These are phyloP conservation scores for Furcifer pardalis DNA, from an alignment of 2,797 vertebrate genomes.

Conservation along the genomic window DNA sequence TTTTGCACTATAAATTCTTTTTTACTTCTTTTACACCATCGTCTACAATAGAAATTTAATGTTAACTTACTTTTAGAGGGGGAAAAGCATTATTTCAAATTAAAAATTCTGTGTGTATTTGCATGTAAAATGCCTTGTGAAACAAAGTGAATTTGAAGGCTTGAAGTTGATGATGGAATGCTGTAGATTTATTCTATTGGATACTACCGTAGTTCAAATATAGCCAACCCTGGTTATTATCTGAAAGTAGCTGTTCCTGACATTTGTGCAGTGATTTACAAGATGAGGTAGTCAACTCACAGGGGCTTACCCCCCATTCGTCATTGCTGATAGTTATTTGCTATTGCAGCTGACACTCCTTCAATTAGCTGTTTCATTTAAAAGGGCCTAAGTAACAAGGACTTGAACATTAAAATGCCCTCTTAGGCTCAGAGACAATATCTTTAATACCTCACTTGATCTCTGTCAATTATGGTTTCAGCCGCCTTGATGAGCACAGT, in stretches of 20 bases:
- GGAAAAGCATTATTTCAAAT: conserved; percentile 1
- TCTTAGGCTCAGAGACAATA: conserved; percentile 8
- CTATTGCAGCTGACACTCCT: neutral
- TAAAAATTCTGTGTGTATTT: conserved; percentile 7
- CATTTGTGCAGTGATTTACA: conserved; percentile 35
- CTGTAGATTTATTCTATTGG: conserved; percentile 38
- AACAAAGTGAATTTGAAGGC: conserved; percentile 6
- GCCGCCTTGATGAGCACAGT: neutral
- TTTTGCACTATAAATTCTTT: neutral
- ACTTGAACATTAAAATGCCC: conserved; percentile 19
- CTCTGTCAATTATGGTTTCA: neutral
- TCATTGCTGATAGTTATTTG: conserved; percentile 6
- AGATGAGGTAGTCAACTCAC: conserved; percentile 22
- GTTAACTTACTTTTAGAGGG: neutral
- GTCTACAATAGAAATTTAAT: neutral
- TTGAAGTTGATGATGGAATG: conserved; percentile 39
- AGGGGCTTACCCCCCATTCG: conserved; percentile 15
- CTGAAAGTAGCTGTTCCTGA: conserved; percentile 32
- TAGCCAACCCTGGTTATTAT: conserved; percentile 12
- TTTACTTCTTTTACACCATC: neutral
- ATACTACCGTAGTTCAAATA: conserved; percentile 43
- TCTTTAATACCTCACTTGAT: neutral
- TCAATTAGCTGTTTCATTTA: conserved; percentile 24
- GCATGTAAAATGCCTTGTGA: neutral
- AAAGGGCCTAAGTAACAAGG: neutral